A percentile compares a stretch with the other conserved stretches of the same genome.
Conservation (phyloP, 2,113 vertebrate species). For the Spilogale gracilis region DNA sequence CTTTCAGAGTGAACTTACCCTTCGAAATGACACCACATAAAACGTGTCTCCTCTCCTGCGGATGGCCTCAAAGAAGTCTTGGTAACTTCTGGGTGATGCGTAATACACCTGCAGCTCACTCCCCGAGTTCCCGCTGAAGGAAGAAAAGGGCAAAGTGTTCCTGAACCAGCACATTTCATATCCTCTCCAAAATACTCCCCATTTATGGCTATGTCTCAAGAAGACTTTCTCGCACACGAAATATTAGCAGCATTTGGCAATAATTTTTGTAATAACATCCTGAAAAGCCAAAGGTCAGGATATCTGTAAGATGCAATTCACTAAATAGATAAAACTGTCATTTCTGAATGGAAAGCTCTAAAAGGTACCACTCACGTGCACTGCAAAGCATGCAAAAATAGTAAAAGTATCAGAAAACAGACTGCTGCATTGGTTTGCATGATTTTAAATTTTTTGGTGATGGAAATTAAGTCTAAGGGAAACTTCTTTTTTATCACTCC, state of each 20-base stretch:
- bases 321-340: not conserved
- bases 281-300: not conserved
- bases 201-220: not conserved
- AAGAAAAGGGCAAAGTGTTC: slow-evolving; percentile 44
- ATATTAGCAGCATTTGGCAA: not conserved
- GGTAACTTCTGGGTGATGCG: slow-evolving; percentile 93
- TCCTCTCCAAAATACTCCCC: not conserved
- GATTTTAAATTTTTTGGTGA: not conserved
- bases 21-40: slow-evolving; percentile 97
- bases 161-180: not conserved
- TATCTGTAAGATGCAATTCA: not conserved
- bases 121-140: slow-evolving; percentile 88
- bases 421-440: not conserved
- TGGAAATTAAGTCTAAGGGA: not conserved
- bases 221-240: slow-evolving; percentile 22
- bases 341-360: not conserved
- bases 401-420: not conserved
- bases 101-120: slow-evolving; percentile 97
- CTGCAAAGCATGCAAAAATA: not conserved
- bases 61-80: slow-evolving; percentile 95
- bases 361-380: not conserved
- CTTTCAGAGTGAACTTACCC: slow-evolving; percentile 89
- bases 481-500: not conserved
- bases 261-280: slow-evolving; percentile 2
- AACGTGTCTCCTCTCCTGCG: slow-evolving; percentile 95